Evolutionary conservation across 1,140 invertebrate species (phyloP).

Genomic region (Caenorhabditis briggsae): DNA sequence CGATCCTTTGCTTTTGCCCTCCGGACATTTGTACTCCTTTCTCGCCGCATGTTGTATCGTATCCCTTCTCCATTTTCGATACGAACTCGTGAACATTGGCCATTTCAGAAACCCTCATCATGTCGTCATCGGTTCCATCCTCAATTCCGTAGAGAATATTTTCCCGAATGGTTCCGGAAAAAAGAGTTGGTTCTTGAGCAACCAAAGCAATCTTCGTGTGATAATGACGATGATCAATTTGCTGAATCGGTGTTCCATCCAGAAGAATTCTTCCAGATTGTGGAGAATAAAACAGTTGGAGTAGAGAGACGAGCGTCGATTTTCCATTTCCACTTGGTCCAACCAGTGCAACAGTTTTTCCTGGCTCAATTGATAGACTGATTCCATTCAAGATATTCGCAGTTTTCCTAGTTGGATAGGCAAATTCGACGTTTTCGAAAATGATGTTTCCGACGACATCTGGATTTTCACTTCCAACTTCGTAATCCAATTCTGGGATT

Average conservation of each 20-base stretch:
- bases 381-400: conserved; percentile 61
- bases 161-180: conserved; percentile 68
- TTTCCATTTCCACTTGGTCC: conserved; percentile 80
- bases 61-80: conserved; percentile 74
- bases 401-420: conserved; percentile 78
- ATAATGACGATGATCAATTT: conserved; percentile 30
- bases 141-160: conserved; percentile 75
- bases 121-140: conserved; percentile 66
- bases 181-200: conserved; percentile 72
- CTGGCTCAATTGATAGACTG: conserved; percentile 82
- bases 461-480: conserved; percentile 24
- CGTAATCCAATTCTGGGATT: conserved; percentile 18
- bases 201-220: conserved; percentile 70
- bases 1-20: conserved; percentile 72
- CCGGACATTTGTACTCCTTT: conserved; percentile 77
- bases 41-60: conserved; percentile 78
- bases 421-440: conserved; percentile 78
- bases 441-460: conserved; percentile 69
- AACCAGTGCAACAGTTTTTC: conserved; percentile 89
- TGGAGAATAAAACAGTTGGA: conserved; percentile 79
- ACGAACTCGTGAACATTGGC: conserved; percentile 79
- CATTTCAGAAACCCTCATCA: conserved; percentile 72
- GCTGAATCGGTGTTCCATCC: conserved; percentile 23
- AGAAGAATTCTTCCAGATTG: conserved; percentile 75
- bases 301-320: conserved; percentile 78